Conservation (phyloP, 2,113 vertebrate species). For the Meriones unguiculatus region DNA sequence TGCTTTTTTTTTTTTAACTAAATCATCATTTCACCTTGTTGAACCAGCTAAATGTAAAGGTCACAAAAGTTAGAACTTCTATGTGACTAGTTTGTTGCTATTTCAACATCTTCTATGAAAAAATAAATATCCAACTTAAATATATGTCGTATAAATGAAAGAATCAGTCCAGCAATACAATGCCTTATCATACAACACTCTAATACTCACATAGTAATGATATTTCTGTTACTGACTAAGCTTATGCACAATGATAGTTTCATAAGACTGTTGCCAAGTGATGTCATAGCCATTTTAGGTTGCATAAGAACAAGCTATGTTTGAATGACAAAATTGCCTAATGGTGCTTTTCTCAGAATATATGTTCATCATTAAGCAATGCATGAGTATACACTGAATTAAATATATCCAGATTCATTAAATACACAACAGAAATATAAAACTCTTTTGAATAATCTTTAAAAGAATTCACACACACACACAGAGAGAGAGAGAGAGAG, state of each 20-base stretch:
- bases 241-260: neutral
- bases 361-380: neutral
- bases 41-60: neutral
- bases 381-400: neutral
- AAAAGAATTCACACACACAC: neutral
- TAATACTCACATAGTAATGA: neutral
- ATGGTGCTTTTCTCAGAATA: neutral
- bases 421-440: neutral
- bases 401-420: constrained; percentile 10
- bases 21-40: neutral
- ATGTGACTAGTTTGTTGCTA: neutral
- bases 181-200: neutral
- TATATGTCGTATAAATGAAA: neutral
- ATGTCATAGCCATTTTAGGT: neutral
- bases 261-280: neutral
- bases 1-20: neutral
- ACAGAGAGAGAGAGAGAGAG: no score
- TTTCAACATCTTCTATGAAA: neutral
- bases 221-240: neutral
- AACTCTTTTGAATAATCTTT: neutral
- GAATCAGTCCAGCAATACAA: neutral
- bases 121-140: neutral
- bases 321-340: neutral
- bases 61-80: neutral
- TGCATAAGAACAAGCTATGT: neutral